phyloP scores from a whole-genome alignment of 2,888 invertebrate genomes.

The Pegoplata infirma region DNA sequence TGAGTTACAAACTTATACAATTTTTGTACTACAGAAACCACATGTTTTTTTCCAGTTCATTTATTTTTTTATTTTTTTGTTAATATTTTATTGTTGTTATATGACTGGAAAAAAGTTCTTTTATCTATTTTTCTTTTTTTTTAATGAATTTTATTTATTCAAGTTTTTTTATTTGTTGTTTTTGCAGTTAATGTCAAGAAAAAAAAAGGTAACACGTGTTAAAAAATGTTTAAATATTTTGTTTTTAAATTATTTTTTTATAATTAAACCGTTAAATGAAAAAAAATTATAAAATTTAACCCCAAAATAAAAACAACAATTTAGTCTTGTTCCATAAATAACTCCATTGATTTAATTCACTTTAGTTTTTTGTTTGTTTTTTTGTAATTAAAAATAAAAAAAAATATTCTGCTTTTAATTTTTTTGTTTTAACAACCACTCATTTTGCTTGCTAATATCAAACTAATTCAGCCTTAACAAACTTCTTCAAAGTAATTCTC shows the following conservation, averaged over 20 bases:
- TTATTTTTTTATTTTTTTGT: constrained; percentile 13
- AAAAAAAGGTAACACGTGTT: constrained; percentile 52
- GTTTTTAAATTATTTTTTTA: constrained; percentile 3
- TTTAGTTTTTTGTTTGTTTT: neutral
- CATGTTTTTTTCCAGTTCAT: constrained; percentile 39
- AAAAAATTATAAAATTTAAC: constrained; percentile 3
- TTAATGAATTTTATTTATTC: constrained; percentile 49
- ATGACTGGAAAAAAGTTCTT: constrained; percentile 45
- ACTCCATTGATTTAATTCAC: constrained; percentile 33
- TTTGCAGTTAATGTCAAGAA: neutral
- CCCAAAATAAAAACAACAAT: constrained; percentile 15
- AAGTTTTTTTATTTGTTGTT: constrained; percentile 41
- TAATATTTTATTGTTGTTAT: constrained; percentile 6
- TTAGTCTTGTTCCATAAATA: neutral
- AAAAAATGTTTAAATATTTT: constrained; percentile 3
- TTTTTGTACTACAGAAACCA: constrained; percentile 38
- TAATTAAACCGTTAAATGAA: neutral
- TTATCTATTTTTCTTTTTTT: constrained; percentile 32
- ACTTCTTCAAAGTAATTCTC: constrained; percentile 41
- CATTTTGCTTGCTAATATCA: constrained; percentile 53
- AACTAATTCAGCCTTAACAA: constrained; percentile 52
- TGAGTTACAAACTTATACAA: constrained; percentile 1
- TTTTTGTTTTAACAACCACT: constrained; percentile 27
- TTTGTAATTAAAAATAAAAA: too few relatives aligned
- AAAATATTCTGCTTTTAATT: neutral